Evolutionary conservation across 2,113 vertebrate genomes (phyloP), one percentile per base, ranked within the genome.

Genomic region (Himantopus leucocephalus): DNA sequence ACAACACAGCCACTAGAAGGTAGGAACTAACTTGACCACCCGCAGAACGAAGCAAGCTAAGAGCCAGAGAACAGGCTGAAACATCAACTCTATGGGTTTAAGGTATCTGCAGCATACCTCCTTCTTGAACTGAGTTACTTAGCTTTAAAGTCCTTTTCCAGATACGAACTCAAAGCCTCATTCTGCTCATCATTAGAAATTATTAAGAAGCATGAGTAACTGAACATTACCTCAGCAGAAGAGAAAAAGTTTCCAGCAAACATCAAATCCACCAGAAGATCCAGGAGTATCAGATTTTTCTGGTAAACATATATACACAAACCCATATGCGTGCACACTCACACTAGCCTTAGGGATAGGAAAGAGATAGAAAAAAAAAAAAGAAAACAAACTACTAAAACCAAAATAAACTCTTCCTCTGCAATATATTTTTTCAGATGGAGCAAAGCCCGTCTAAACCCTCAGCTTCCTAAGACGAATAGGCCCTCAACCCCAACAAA

Each of bases 301-400:
- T n/a, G 2, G 18, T 56, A 60, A 68, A 70, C 16, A 45, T 1
- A 43, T 4, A 68, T 1, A 24, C 6, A 39, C 27, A 17, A 21
- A 2, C 5, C 10, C 12, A 22, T 5, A 47, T 2, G 23, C 12
- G 0, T 2, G 1, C 8, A 1, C 14, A 15, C 2, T 55, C 52
- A 27, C 5, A 8, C 11, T 48, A 41, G 12, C 6, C 5, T 60
- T n/a, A 48, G 4, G 3, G 11, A 22, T 2, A 56, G 2, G 4
- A 68, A 30, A 58, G 3, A 20, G 8, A 60, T 1, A 1, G 1
- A 3, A 3, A 3, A 6, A 23, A 47, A 59, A 1, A 37, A 60
- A 24, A 13, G 5, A 52, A 60, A 58, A 20, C 5, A 21, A 45
- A 50, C 6, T 29, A 1, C 15, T 39, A 32, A 60, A 45, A 21